Base-by-base conservation (phyloP, 2,888 invertebrate genomes). In the Leptarthrus brevirostris region DNA sequence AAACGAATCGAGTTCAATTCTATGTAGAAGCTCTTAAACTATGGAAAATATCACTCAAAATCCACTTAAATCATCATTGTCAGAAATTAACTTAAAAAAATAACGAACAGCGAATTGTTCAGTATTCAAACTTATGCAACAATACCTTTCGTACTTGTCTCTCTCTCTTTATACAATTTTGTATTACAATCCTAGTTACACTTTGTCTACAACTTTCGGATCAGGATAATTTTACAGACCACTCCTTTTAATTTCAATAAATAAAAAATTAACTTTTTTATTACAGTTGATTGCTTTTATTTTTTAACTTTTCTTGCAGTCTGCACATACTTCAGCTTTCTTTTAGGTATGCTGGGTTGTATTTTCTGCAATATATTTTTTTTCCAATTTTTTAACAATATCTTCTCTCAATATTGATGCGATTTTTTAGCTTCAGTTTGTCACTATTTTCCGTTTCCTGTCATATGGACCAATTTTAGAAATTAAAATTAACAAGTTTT, bases 41-140 rank as follows among this genome's bases (percentile, higher is more conserved):
- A 64, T 64, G 64, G 64, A 64, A 47, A 64, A 64, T 64, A 64
- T 64, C 64, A 64, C 64, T 64, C 64, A 64, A 64, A 64, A 64
- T 64, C 64, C 61, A 61, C 61, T 24, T 24, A 54, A 61, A 61
- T 61, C 61, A 44, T 64, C 22, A 64, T 22, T 36, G 64, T 44
- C 24, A 34, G n/a, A 34, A 49, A 49, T 49, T 64, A 64, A 64
- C 44, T 64, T 44, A 44, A 64, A 64, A 58, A 58, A 40, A 10
- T 64, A 40, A 64, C 22, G 40, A 54, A 54, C 54, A 58, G 22
- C 40, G 18, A 16, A 64, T n/a, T 40, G 44, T 44, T 22, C 22
- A 12, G 12, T 36, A 18, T 64, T 58, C 30, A 58, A 58, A 20
- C 34, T 36, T 58, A 40, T 34, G 58, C 58, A 64, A 64, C 58